A percentile compares a stretch with the other conserved stretches of the same genome.
Conservation (phyloP, 2,113 vertebrate genomes). For the Gavialis gangeticus region DNA sequence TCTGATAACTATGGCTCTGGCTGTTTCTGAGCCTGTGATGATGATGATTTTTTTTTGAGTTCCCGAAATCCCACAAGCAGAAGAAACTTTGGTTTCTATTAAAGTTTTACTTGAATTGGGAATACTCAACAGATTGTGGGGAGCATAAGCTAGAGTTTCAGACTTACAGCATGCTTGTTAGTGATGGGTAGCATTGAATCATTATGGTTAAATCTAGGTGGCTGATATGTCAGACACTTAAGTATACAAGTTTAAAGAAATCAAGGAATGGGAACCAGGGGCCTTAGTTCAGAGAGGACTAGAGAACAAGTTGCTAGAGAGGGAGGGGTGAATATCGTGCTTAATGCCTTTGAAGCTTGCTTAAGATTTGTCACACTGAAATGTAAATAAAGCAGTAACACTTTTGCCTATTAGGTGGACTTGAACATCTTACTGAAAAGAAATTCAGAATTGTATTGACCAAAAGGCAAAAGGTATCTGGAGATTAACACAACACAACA, state of each 20-base stretch:
- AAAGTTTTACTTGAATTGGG: too few relatives aligned
- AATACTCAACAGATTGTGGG: too few relatives aligned
- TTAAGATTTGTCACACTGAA: background rate
- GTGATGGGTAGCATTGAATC: too few relatives aligned
- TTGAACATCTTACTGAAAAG: background rate
- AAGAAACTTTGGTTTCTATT: too few relatives aligned
- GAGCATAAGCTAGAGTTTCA: too few relatives aligned
- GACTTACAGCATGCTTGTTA: too few relatives aligned
- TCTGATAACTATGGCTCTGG: too few relatives aligned
- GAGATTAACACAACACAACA: background rate
- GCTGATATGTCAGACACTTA: too few relatives aligned
- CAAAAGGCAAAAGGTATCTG: background rate
- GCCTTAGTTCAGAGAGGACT: background rate
- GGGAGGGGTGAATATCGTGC: background rate
- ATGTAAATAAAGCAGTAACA: background rate
- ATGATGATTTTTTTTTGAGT: too few relatives aligned
- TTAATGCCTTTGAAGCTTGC: background rate
- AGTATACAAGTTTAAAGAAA: background rate
- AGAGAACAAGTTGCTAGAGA: background rate
- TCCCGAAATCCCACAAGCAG: too few relatives aligned
- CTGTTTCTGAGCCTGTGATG: too few relatives aligned
- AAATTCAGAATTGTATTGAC: background rate
- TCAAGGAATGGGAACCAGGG: background rate
- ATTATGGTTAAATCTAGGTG: too few relatives aligned
- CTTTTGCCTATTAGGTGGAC: fast-evolving